Evolutionary conservation across 2,113 vertebrate species (phyloP).

Genomic region (Equus quagga): DNA sequence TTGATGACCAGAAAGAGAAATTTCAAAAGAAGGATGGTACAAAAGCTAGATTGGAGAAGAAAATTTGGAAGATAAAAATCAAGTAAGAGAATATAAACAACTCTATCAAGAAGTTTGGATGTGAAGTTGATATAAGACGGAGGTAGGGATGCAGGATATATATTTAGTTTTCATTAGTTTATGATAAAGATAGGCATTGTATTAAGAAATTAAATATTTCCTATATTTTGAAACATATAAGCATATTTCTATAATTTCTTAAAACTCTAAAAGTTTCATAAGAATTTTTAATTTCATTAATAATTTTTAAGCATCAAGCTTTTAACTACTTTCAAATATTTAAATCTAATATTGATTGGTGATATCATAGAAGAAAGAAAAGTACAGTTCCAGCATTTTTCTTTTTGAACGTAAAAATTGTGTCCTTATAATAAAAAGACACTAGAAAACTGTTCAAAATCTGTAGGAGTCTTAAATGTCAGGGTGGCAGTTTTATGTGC

Average conservation of each 20-base stretch:
- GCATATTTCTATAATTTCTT: not conserved
- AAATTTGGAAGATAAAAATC: not conserved
- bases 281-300: not conserved
- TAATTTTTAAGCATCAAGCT: not conserved
- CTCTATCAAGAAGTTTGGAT: not conserved
- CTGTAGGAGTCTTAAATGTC: not conserved
- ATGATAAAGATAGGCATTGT: not conserved
- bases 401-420: not conserved
- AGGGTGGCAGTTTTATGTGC: not conserved
- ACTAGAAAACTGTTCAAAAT: not conserved
- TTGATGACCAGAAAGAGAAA: not conserved
- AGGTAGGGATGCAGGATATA: not conserved
- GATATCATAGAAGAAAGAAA: not conserved
- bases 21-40: not conserved
- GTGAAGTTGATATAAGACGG: not conserved
- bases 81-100: not conserved
- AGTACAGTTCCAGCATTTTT: not conserved
- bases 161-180: not conserved
- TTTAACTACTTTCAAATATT: not conserved
- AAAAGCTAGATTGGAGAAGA: not conserved
- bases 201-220: constrained; percentile 4
- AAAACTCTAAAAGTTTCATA: not conserved
- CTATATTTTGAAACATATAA: not conserved
- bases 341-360: not conserved
- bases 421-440: not conserved